These are phyloP conservation scores for Stenchaetothrips biformis DNA, from an alignment of 2,888 invertebrate genomes.

Conservation along the genomic window DNA sequence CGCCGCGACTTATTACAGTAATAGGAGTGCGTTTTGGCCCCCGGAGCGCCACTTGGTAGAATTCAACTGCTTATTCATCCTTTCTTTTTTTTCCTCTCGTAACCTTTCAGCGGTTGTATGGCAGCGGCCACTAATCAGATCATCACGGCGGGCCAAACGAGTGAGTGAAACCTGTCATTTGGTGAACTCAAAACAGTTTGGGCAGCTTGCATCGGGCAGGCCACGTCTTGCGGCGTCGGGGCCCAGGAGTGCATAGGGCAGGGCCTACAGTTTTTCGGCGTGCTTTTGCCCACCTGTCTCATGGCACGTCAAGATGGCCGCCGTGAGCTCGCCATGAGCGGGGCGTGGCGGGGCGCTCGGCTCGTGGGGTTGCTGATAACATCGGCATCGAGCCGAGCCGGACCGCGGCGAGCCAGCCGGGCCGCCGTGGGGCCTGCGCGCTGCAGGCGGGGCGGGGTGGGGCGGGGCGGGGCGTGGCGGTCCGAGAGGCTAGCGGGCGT, in stretches of 20 bases:
- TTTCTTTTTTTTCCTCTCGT: background rate
- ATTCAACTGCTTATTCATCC: background rate
- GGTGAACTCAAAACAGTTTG: background rate
- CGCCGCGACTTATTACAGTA: background rate
- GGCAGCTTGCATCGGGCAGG: too few relatives aligned
- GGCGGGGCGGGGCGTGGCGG: background rate
- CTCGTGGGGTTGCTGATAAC: conserved; percentile 18
- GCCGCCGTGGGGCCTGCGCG: background rate
- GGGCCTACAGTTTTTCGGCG: too few relatives aligned
- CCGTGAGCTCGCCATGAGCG: background rate
- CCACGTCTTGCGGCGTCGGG: too few relatives aligned
- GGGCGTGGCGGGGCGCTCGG: background rate
- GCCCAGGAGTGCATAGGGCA: too few relatives aligned
- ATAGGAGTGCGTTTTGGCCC: background rate
- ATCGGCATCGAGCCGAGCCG: background rate
- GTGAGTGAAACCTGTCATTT: background rate
- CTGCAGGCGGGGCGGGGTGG: background rate
- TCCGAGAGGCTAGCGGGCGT: background rate
- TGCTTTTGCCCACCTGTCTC: too few relatives aligned
- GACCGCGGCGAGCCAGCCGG: background rate
- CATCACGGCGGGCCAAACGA: background rate
- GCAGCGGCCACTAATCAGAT: background rate
- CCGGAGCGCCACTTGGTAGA: background rate
- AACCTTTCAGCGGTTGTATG: background rate
- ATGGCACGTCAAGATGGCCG: too few relatives aligned